Conservation (phyloP, 2,113 vertebrate genomes). For the Ancistrus triradiatus region DNA sequence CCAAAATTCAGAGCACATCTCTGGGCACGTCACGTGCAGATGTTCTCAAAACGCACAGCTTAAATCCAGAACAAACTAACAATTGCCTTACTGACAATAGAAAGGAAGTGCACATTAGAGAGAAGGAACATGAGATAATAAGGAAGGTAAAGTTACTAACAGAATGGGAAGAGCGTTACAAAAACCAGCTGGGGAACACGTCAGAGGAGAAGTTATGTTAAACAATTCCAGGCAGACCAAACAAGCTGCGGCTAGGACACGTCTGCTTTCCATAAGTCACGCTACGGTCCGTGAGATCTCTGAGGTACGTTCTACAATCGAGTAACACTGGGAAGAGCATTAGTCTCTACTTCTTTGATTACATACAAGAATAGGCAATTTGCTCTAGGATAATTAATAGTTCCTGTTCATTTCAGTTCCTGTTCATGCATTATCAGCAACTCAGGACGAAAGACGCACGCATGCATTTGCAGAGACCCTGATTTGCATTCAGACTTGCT, state of each 20-base stretch:
- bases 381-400: too few relatives aligned
- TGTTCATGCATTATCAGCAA: too few relatives aligned
- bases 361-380: too few relatives aligned
- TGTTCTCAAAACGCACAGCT: background rate
- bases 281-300: background rate
- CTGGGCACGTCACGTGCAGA: constrained; percentile 20
- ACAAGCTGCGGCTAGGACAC: background rate
- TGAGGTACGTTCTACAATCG: too few relatives aligned
- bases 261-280: background rate
- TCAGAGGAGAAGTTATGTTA: constrained; percentile 12
- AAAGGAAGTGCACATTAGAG: background rate
- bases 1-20: background rate
- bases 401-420: too few relatives aligned
- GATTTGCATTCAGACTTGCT: too few relatives aligned
- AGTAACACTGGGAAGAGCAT: too few relatives aligned
- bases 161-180: background rate
- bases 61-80: background rate
- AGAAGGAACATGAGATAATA: background rate
- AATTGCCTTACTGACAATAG: background rate
- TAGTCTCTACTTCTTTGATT: too few relatives aligned
- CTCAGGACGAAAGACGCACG: too few relatives aligned
- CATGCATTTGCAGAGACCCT: too few relatives aligned
- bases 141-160: background rate
- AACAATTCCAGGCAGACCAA: constrained; percentile 18
- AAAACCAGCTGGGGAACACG: too few relatives aligned